These are phyloP conservation scores for Pyrocoelia pectoralis DNA, from an alignment of 2,888 invertebrate species.

Conservation along the genomic window DNA sequence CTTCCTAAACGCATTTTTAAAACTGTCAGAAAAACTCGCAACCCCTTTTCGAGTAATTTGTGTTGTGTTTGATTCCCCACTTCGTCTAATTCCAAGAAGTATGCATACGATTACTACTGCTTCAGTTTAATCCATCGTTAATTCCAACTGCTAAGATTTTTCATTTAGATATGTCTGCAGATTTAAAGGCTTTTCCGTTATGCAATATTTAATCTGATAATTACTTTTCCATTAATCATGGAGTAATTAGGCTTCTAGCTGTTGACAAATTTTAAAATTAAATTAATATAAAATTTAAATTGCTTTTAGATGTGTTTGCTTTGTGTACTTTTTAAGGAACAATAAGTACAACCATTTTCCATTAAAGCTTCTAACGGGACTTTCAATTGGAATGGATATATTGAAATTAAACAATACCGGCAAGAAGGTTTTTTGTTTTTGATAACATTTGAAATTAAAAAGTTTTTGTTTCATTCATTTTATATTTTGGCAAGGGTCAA, in stretches of 20 bases:
- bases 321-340: conserved; percentile 10
- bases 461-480: too few relatives aligned
- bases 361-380: neutral
- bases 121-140: conserved; percentile 29
- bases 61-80: conserved; percentile 11
- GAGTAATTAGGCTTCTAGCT: conserved; percentile 26
- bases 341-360: conserved; percentile 7
- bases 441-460: too few relatives aligned
- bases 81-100: conserved; percentile 38
- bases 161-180: conserved; percentile 45
- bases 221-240: conserved; percentile 35
- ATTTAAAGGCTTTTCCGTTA: conserved; percentile 39
- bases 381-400: neutral
- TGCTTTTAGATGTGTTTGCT: conserved; percentile 13
- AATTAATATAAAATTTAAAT: conserved; percentile 30
- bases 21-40: conserved; percentile 40
- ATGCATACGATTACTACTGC: conserved; percentile 40
- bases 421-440: neutral
- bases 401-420: neutral
- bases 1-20: conserved; percentile 38
- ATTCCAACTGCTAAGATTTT: conserved; percentile 43
- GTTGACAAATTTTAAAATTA: conserved; percentile 29
- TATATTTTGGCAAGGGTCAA: too few relatives aligned
- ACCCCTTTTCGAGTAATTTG: conserved; percentile 24
- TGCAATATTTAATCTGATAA: conserved; percentile 41